Percentiles rank a stretch among this genome's conserved stretches.
Conservation (phyloP, 2,888 invertebrate genomes). For the Caenorhabditis japonica region DNA sequence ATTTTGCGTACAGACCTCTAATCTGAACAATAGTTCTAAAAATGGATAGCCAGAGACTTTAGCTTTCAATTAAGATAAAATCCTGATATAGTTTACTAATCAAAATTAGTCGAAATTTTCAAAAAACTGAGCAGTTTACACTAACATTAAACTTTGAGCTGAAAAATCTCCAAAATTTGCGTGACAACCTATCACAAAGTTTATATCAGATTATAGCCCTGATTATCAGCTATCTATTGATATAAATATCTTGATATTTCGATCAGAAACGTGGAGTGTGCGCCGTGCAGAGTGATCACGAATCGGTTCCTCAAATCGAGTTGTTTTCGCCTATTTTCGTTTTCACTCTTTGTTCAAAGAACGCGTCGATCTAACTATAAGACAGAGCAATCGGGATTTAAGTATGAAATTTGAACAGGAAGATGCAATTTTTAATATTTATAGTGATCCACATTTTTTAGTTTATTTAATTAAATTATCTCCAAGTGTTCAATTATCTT, state of each 20-base stretch:
- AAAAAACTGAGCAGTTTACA: slow-evolving; percentile 4
- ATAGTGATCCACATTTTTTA: no score
- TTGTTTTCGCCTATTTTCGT: slow-evolving; percentile 40
- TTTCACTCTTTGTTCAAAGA: slow-evolving; percentile 26
- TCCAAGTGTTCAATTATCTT: no score
- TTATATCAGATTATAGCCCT: background rate
- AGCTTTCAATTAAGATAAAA: slow-evolving; percentile 11
- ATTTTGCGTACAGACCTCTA: no score
- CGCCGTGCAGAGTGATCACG: background rate
- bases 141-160: slow-evolving; percentile 9
- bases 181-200: slow-evolving; percentile 18
- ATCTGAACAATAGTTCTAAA: background rate
- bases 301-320: background rate
- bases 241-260: slow-evolving; percentile 3
- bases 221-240: slow-evolving; percentile 4
- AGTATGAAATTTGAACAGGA: no score
- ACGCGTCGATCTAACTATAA: slow-evolving; percentile 27
- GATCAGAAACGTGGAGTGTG: background rate
- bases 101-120: background rate
- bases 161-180: slow-evolving; percentile 14
- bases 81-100: background rate
- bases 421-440: no score
- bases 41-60: slow-evolving; percentile 13
- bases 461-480: no score
- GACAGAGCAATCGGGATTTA: no score